Conservation (phyloP, 1,140 invertebrate genomes). For the Holcopasites calliopsidis region DNA sequence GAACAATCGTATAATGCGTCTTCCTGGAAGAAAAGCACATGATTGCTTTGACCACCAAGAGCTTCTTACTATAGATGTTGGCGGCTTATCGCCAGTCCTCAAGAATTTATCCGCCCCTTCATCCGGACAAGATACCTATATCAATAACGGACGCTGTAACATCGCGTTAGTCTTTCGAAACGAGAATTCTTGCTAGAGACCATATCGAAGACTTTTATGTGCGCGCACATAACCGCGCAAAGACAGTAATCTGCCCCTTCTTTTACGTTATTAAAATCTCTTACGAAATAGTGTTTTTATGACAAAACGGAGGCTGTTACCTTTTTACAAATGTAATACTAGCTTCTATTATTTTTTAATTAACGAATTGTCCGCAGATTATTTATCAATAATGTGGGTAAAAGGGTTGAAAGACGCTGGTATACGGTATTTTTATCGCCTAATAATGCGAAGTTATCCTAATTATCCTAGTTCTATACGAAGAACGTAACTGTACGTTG, state of each 20-base stretch:
- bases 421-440: too few relatives aligned
- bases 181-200: constrained; percentile 1
- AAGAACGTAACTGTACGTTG: too few relatives aligned
- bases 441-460: too few relatives aligned
- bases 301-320: too few relatives aligned
- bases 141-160: constrained; percentile 32
- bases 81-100: constrained; percentile 32
- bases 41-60: constrained; percentile 13
- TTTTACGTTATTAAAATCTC: background rate
- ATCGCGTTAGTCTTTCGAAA: background rate
- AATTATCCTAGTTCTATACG: too few relatives aligned
- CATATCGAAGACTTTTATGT: background rate
- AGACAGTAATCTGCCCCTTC: background rate
- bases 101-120: constrained; percentile 26
- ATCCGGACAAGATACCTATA: background rate
- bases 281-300: too few relatives aligned
- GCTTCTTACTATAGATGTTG: constrained; percentile 24
- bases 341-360: too few relatives aligned
- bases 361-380: too few relatives aligned
- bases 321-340: too few relatives aligned
- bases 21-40: constrained; percentile 47
- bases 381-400: too few relatives aligned
- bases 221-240: background rate
- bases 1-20: constrained; percentile 51
- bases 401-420: too few relatives aligned